phyloP scores from a whole-genome alignment of 2,888 invertebrate species.

The Phanerotoma sp. region DNA sequence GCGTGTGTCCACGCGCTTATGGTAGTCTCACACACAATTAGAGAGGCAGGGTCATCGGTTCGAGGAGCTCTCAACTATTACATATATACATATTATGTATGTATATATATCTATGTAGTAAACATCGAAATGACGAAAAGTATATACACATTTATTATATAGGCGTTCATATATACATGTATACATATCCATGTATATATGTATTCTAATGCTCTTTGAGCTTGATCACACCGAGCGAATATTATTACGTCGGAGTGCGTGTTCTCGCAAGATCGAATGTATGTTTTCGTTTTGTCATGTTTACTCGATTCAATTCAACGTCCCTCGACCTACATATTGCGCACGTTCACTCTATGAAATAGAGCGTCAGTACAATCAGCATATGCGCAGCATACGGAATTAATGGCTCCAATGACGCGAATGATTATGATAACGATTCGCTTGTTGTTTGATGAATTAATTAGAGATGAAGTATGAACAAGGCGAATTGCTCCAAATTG shows the following conservation, averaged over 20 bases:
- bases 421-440: slow-evolving; percentile 20
- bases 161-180: too few species aligned
- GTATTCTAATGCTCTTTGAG: not conserved
- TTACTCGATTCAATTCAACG: slow-evolving; percentile 2
- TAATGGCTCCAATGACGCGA: slow-evolving; percentile 5
- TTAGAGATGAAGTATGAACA: slow-evolving; percentile 1
- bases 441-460: slow-evolving; percentile 10
- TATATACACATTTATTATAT: too few species aligned
- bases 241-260: not conserved
- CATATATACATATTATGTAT: too few species aligned
- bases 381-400: slow-evolving; percentile 5
- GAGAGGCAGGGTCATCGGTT: slow-evolving; percentile 13
- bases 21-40: slow-evolving; percentile 4
- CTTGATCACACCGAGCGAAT: not conserved
- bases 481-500: slow-evolving; percentile 1
- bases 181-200: too few species aligned
- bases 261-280: not conserved
- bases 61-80: not conserved
- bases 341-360: slow-evolving; percentile 2
- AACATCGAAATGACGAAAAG: too few species aligned
- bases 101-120: too few species aligned
- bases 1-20: slow-evolving; percentile 4
- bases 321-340: slow-evolving; percentile 24
- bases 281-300: slow-evolving; percentile 7
- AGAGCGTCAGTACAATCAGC: slow-evolving; percentile 4